A percentile compares a stretch with the other conserved stretches of the same genome.
phyloP scores from a whole-genome alignment of 2,797 vertebrate genomes.

The Meda fulgida region DNA sequence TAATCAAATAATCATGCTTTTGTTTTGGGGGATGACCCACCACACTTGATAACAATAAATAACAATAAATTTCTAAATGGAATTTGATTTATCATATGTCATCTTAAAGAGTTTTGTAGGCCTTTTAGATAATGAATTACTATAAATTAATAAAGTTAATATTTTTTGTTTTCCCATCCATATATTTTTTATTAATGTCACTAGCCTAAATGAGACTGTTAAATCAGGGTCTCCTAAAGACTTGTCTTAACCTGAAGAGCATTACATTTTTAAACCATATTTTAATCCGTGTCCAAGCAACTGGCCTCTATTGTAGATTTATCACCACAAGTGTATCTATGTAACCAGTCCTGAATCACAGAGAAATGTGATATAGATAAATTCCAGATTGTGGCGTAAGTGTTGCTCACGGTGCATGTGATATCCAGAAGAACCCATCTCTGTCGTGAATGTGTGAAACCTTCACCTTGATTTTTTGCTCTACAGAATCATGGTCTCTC shows the following conservation, averaged over 20 bases:
- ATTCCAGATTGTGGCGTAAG: not conserved
- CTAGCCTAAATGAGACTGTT: not conserved
- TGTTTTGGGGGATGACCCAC: not conserved
- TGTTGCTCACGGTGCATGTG: not conserved
- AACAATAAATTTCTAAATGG: not conserved
- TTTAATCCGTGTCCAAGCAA: slow-evolving; percentile 7
- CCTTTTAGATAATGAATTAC: not conserved
- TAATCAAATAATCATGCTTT: not conserved
- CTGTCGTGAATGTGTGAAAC: not conserved
- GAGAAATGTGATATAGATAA: slow-evolving; percentile 9
- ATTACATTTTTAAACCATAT: not conserved
- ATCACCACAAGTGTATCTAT: not conserved
- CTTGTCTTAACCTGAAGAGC: not conserved
- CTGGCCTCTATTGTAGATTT: not conserved
- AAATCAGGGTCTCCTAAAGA: not conserved
- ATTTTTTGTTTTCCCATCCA: not conserved
- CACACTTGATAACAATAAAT: not conserved
- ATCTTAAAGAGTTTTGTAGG: not conserved
- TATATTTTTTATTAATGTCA: not conserved
- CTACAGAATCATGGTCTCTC: not conserved
- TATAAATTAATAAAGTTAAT: not conserved
- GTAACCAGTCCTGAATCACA: slow-evolving; percentile 11
- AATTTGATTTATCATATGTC: not conserved
- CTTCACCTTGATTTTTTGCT: slow-evolving; percentile 25
- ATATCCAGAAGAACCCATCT: not conserved